phyloP scores from a whole-genome alignment of 2,888 invertebrate species.

The Mycalesis mineus region DNA sequence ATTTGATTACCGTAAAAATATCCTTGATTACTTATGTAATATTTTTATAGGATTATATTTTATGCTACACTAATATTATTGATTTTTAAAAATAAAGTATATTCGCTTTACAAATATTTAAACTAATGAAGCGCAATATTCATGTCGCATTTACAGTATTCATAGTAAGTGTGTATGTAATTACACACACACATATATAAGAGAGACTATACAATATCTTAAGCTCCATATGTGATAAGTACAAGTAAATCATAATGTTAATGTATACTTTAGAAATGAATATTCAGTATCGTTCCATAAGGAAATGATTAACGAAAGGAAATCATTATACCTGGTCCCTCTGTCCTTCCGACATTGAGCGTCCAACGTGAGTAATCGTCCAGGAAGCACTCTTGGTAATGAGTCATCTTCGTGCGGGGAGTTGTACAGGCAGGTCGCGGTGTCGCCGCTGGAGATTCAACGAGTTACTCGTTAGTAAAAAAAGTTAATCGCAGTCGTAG shows the following conservation, averaged over 20 bases:
- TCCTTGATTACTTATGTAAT: neutral
- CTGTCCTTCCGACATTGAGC: slow-evolving; percentile 95
- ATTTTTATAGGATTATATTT: no score
- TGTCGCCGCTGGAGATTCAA: slow-evolving; percentile 87
- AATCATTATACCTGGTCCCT: slow-evolving; percentile 82
- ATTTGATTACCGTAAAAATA: neutral
- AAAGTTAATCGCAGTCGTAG: neutral
- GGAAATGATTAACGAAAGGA: slow-evolving; percentile 1
- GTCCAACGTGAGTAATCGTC: slow-evolving; percentile 91
- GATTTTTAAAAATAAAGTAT: no score
- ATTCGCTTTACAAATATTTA: no score
- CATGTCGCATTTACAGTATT: no score
- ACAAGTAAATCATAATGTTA: neutral
- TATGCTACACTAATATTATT: no score
- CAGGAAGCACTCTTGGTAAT: slow-evolving; percentile 91
- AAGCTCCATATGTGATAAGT: no score
- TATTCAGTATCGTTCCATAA: neutral
- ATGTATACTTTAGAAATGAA: neutral
- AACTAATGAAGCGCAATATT: no score
- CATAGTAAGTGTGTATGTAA: no score
- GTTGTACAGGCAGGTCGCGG: slow-evolving; percentile 94
- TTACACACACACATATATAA: neutral
- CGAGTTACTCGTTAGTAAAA: neutral
- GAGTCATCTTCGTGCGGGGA: slow-evolving; percentile 96
- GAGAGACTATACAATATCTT: no score